phyloP scores from a whole-genome alignment of 2,888 invertebrate genomes.

The Polyploca ridens region DNA sequence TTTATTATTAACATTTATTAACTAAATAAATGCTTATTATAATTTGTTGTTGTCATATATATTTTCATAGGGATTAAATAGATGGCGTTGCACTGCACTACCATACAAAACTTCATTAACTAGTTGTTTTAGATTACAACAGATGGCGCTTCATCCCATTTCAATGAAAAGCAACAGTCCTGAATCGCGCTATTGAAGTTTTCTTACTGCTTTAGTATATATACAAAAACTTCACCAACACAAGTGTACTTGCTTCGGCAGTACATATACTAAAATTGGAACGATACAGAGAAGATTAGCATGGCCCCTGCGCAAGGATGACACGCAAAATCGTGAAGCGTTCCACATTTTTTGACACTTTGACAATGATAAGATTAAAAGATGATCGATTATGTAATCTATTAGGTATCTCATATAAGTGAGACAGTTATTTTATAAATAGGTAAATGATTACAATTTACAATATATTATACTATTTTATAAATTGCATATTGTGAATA shows the following conservation, averaged over 20 bases:
- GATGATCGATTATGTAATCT: not conserved
- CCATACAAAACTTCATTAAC: not conserved
- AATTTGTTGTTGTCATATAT: no score
- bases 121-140: not conserved
- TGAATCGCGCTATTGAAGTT: not conserved
- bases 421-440: no score
- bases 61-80: not conserved
- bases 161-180: not conserved
- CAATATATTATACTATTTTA: no score
- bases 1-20: no score
- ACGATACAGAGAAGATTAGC: conserved; percentile 2
- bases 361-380: not conserved
- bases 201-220: not conserved
- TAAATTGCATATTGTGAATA: no score
- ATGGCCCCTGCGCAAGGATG: conserved; percentile 5
- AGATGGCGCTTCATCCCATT: not conserved
- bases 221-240: not conserved
- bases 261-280: not conserved
- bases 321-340: not conserved
- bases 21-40: no score
- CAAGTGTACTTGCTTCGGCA: conserved; percentile 7
- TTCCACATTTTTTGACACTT: not conserved
- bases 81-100: not conserved
- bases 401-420: no score
- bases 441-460: no score